Evolutionary conservation across 2,113 vertebrate species (phyloP).

Genomic region (Myodes glareolus): DNA sequence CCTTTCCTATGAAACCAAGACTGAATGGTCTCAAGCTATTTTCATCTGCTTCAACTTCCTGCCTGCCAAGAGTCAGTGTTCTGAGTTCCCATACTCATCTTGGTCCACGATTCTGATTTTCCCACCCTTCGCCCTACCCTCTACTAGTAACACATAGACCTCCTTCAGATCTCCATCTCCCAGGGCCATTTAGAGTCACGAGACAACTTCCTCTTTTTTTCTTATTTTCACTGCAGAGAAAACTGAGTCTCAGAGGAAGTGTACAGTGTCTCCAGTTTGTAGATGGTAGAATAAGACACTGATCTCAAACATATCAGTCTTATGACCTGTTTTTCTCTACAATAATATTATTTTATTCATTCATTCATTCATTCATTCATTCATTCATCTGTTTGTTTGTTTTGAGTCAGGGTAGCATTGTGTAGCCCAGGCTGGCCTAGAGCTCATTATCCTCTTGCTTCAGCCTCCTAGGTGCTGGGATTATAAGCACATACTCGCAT

Average conservation of each 20-base stretch:
- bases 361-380: not conserved
- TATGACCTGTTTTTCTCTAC: not conserved
- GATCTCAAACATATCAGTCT: not conserved
- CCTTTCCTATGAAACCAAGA: not conserved
- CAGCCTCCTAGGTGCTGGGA: not conserved
- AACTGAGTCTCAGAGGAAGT: not conserved
- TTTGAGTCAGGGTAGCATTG: too few species aligned
- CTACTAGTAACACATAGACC: not conserved
- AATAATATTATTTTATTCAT: not conserved
- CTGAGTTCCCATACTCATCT: fast-evolving
- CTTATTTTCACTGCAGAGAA: not conserved
- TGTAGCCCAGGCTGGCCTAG: not conserved
- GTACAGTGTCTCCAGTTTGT: not conserved
- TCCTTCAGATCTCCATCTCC: not conserved
- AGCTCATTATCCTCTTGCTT: not conserved
- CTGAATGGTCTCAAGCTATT: not conserved
- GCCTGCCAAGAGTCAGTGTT: not conserved
- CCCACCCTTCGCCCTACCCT: fast-evolving
- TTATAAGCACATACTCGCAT: not conserved
- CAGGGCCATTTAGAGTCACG: not conserved
- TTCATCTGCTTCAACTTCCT: not conserved
- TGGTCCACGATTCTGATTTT: not conserved
- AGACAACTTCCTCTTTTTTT: constrained; percentile 12
- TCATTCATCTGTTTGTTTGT: not conserved
- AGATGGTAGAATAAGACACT: not conserved